Evolutionary conservation across 2,113 vertebrate species (phyloP).

Genomic region (Etheostoma cragini): DNA sequence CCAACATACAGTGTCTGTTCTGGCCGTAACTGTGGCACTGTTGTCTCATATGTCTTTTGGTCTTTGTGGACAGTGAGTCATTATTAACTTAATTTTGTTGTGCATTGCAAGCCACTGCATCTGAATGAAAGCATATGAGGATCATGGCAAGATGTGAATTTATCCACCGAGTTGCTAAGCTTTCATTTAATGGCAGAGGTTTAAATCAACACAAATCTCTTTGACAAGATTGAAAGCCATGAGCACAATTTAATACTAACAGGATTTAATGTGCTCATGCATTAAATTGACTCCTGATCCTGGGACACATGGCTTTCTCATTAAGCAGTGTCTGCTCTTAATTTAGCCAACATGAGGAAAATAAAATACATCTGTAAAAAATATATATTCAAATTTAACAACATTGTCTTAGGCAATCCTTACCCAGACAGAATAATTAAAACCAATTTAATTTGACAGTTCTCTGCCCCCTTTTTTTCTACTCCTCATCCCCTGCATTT

Average conservation of each 20-base stretch:
- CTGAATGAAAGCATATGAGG: slow-evolving; percentile 7
- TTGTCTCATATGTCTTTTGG: background rate
- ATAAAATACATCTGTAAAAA: slow-evolving; percentile 54
- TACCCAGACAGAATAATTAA: slow-evolving; percentile 61
- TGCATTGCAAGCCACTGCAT: background rate
- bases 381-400: slow-evolving; percentile 39
- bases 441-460: slow-evolving; percentile 50
- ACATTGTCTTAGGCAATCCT: slow-evolving; percentile 42
- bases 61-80: background rate
- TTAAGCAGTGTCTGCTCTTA: slow-evolving; percentile 62
- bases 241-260: slow-evolving; percentile 73
- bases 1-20: background rate
- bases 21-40: background rate
- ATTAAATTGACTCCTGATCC: slow-evolving; percentile 74
- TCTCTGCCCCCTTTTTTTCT: slow-evolving; percentile 29
- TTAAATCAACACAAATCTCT: slow-evolving; percentile 72
- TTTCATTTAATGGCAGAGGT: slow-evolving; percentile 33
- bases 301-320: slow-evolving; percentile 56
- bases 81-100: background rate
- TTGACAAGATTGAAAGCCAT: slow-evolving; percentile 68
- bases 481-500: slow-evolving; percentile 35
- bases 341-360: slow-evolving; percentile 54
- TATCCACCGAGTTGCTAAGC: slow-evolving; percentile 31
- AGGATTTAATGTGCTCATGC: slow-evolving; percentile 74
- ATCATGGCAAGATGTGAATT: slow-evolving; percentile 30